Evolutionary conservation across 2,888 invertebrate species (phyloP), one percentile per base, ranked within the genome.

Genomic region (Silvanus unidentatus): DNA sequence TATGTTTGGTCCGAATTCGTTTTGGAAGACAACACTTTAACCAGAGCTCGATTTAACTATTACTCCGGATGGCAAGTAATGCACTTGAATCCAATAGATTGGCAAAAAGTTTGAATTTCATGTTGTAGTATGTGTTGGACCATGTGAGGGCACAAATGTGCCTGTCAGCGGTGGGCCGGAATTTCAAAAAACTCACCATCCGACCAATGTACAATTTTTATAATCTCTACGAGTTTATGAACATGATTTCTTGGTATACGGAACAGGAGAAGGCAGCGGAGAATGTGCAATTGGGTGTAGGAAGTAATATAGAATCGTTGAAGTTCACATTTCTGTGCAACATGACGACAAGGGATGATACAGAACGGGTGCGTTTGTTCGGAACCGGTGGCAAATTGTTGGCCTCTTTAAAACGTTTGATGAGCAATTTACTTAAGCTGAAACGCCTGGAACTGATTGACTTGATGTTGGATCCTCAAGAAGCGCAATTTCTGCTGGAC

Each of bases 151-250:
- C 85, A 0, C 84, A 86, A 52, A 72, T 79, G 48, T 88, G 87
- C 55, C 71, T 89, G 30, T 76, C 79, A 35, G 77, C 78, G 50
- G 78, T 88, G 15, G 88, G 88, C 0, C 73, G 71, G 39, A 75
- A 80, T 59, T 77, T 89, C 57, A 76, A 81, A 45, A 76, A 76
- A 8, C 70, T 90, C 22, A 76, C 83, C 11, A 81, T 91, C 53
- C 77, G 80, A 27, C 88, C 88, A 1, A 83, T 83, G 74, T 73
- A 79, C 46, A 88, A 88, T 65, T 86, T 88, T 58, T 84, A 86
- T 67, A 89, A 89, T 66, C 75, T 90, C 34, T 88, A 84, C 65
- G 88, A 89, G 65, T 90, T 90, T 62, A 85, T 90, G 79, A 82
- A 86, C 45, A 81, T 89, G 74, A 66, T 89, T n/a, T 79, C 84